phyloP scores from a whole-genome alignment of 2,113 vertebrate species.

The Ancistrus triradiatus region DNA sequence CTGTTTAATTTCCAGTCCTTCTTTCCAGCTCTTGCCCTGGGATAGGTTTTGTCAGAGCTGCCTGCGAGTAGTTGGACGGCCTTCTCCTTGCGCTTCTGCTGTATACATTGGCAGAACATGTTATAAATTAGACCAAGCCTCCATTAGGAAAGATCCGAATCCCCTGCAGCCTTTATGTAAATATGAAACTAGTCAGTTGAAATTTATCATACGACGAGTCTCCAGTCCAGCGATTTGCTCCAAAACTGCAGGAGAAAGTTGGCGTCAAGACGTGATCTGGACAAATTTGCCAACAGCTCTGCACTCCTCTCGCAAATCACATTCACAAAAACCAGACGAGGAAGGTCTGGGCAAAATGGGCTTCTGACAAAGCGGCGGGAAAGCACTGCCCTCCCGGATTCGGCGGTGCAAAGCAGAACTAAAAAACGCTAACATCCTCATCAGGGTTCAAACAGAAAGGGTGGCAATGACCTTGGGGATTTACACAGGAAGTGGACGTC shows the following conservation, averaged over 20 bases:
- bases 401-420: constrained; percentile 29
- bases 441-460: constrained; percentile 46
- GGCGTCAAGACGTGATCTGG: not conserved
- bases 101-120: constrained; percentile 1
- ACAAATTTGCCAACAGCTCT: constrained; percentile 3
- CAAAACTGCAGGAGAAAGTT: constrained; percentile 4
- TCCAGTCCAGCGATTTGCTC: not conserved
- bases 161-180: constrained; percentile 4
- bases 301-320: not conserved
- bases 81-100: constrained; percentile 4
- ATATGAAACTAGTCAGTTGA: not conserved
- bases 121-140: constrained; percentile 2
- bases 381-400: constrained; percentile 53
- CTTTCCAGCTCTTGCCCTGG: not conserved
- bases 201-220: not conserved
- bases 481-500: constrained; percentile 61
- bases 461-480: constrained; percentile 48
- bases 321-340: not conserved
- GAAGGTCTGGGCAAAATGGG: too few relatives aligned
- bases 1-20: constrained; percentile 3
- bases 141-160: not conserved
- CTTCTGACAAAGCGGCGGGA: not conserved
- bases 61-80: constrained; percentile 10
- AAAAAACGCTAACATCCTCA: too few relatives aligned
- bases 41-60: constrained; percentile 2